phyloP scores from a whole-genome alignment of 2,888 invertebrate species.

The Hemaris fuciformis region DNA sequence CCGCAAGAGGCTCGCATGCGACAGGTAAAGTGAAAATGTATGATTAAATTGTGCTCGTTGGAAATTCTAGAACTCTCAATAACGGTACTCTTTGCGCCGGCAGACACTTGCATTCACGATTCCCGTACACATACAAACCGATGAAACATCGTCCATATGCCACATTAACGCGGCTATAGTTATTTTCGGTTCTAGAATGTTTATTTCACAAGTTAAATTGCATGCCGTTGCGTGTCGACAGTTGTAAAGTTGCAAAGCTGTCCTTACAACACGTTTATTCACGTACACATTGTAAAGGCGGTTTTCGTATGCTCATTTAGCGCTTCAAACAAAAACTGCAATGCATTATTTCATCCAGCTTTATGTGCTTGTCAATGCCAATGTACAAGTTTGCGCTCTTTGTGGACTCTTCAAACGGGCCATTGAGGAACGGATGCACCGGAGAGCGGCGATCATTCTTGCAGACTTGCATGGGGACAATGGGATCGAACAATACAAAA shows the following conservation, averaged over 20 bases:
- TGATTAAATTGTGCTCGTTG: constrained; percentile 15
- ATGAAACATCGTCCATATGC: background rate
- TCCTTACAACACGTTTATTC: constrained; percentile 40
- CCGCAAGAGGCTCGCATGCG: constrained; percentile 85
- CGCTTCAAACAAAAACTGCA: constrained; percentile 20
- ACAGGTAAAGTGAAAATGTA: constrained; percentile 78
- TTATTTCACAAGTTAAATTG: constrained; percentile 26
- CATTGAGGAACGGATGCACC: constrained; percentile 47
- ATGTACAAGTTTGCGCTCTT: constrained; percentile 32
- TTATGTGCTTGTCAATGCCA: constrained; percentile 57
- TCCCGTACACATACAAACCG: background rate
- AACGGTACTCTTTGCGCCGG: constrained; percentile 26
- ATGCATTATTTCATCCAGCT: constrained; percentile 49
- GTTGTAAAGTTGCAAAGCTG: constrained; percentile 42
- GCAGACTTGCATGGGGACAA: constrained; percentile 61
- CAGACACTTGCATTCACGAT: constrained; percentile 25
- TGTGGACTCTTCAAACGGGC: constrained; percentile 41
- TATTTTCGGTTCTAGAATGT: constrained; percentile 20
- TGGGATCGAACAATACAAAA: constrained; percentile 54
- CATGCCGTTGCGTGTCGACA: constrained; percentile 49
- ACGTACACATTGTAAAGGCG: constrained; percentile 42
- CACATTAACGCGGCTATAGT: constrained; percentile 16
- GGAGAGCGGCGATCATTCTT: constrained; percentile 51
- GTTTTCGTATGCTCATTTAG: constrained; percentile 37
- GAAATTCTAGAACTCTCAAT: constrained; percentile 40